These are phyloP conservation scores for Trichacis sp. DNA, from an alignment of 2,888 invertebrate genomes.

Conservation along the genomic window DNA sequence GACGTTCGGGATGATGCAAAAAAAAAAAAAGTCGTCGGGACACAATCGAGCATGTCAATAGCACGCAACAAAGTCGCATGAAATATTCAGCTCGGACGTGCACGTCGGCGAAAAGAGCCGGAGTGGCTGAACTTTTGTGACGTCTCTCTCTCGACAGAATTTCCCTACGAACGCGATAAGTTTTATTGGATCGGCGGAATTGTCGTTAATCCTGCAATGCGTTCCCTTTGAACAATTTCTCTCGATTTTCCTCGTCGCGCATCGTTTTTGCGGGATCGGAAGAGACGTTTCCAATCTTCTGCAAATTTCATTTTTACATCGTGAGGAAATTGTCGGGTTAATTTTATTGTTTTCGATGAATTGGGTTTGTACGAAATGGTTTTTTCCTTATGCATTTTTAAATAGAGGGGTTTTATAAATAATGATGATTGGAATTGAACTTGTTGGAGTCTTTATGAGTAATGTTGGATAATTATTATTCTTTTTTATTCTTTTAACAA, in stretches of 20 bases:
- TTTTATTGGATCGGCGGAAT: background rate
- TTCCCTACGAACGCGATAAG: constrained; percentile 4
- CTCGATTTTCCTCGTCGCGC: background rate
- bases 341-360: no score
- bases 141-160: background rate
- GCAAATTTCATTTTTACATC: no score
- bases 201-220: background rate
- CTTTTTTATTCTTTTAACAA: no score
- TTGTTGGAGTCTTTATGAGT: no score
- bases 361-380: no score
- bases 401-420: no score
- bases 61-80: constrained; percentile 2
- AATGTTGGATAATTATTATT: no score
- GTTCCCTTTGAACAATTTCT: background rate
- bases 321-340: no score
- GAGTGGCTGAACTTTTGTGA: constrained; percentile 1
- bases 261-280: no score
- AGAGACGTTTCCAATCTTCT: no score
- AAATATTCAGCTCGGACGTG: constrained; percentile 4
- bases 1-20: background rate
- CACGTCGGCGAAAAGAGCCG: background rate
- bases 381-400: no score
- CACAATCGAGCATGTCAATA: background rate
- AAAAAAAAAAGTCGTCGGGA: background rate
- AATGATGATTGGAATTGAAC: no score